These are phyloP conservation scores for Antennarius maculatus DNA, from an alignment of 2,797 vertebrate genomes.

Conservation along the genomic window DNA sequence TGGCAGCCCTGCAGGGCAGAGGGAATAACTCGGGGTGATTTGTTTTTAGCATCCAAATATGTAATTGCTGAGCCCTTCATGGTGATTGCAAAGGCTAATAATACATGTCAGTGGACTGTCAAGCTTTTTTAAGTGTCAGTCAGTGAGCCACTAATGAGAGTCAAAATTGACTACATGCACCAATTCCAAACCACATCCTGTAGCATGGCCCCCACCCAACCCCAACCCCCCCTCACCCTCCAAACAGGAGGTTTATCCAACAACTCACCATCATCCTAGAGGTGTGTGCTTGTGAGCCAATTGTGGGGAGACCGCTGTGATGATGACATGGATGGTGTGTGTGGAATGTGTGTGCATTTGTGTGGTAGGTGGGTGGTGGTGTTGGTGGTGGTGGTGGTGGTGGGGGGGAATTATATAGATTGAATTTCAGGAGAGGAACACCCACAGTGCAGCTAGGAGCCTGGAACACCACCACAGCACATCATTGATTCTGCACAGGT, in stretches of 20 bases:
- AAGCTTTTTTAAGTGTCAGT: neutral
- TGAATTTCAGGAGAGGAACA: conserved; percentile 80
- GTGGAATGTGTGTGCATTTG: conserved; percentile 23
- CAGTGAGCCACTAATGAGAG: neutral
- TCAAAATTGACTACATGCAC: neutral
- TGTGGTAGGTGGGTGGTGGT: conserved; percentile 21
- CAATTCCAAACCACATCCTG: conserved; percentile 29
- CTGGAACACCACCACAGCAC: conserved; percentile 78
- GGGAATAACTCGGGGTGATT: conserved; percentile 68
- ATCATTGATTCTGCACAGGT: conserved; percentile 94
- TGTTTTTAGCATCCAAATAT: conserved; percentile 68
- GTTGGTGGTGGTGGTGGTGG: neutral
- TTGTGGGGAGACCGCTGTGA: conserved; percentile 33
- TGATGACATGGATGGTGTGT: conserved; percentile 34
- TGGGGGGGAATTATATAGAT: conserved; percentile 52
- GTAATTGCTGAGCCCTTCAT: conserved; percentile 60
- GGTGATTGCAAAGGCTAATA: conserved; percentile 52
- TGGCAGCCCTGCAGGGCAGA: conserved; percentile 64
- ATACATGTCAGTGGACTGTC: conserved; percentile 51
- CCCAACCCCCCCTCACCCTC: neutral
- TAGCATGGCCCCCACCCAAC: neutral
- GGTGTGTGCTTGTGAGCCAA: conserved; percentile 33
- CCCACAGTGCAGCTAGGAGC: conserved; percentile 74
- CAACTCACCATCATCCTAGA: conserved; percentile 33
- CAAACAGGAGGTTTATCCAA: conserved; percentile 21